Conservation (phyloP, 2,888 invertebrate genomes). For the Scrobipalpa costella region DNA sequence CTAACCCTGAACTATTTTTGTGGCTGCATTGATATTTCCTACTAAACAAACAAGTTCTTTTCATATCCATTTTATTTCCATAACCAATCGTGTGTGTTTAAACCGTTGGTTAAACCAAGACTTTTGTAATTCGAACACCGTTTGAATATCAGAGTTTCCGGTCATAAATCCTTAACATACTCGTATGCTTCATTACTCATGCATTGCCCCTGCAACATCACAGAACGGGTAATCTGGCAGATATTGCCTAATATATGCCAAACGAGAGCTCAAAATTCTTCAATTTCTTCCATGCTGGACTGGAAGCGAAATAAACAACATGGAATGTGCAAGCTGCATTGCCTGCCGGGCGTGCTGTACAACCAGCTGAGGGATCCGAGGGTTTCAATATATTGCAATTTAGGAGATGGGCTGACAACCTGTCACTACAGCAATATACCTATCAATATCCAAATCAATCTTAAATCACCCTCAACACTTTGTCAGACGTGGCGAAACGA, state of each 20-base stretch:
- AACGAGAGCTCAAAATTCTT: background rate
- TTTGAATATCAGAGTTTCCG: conserved; percentile 2
- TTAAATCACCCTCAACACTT: too few species aligned
- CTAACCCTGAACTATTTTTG: conserved; percentile 49
- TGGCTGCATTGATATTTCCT: conserved; percentile 42
- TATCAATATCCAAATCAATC: too few species aligned
- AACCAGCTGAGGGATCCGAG: too few species aligned
- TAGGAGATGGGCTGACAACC: too few species aligned
- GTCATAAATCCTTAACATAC: background rate
- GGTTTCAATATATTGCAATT: too few species aligned
- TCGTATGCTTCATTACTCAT: background rate
- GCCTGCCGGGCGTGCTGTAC: too few species aligned
- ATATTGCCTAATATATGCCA: background rate
- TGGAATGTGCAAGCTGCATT: too few species aligned
- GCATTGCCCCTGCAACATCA: background rate
- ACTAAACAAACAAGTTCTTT: conserved; percentile 8
- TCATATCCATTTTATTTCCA: conserved; percentile 11
- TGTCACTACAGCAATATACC: too few species aligned
- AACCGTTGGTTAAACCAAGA: background rate
- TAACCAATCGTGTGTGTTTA: background rate
- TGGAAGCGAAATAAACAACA: too few species aligned
- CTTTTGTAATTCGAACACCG: conserved; percentile 1
- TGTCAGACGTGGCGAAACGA: too few species aligned
- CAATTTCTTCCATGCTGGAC: too few species aligned
- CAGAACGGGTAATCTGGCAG: background rate